Evolutionary conservation across 2,888 invertebrate species (phyloP), one percentile per base, ranked within the genome.

Genomic region (Cataglyphis rosenhaueri): DNA sequence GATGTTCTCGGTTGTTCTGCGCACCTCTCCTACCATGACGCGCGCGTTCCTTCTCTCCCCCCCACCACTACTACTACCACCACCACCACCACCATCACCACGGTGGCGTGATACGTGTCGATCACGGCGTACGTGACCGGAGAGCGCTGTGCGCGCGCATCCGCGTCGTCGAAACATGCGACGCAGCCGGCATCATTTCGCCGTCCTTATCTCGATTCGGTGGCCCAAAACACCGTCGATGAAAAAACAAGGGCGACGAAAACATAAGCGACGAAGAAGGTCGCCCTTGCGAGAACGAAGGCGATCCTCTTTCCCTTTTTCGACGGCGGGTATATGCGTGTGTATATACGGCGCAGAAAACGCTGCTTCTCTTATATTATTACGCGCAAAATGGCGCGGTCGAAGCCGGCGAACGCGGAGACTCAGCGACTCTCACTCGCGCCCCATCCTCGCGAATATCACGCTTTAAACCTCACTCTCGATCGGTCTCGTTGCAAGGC

Each of bases 61-160:
- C 12, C 5, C 3, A 4, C 1, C 35, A 0, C 4, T 21, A 21
- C 21, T 21, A 21, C 21, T 21, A 21, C 5, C 3, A 4, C 3
- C 35, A 0, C 4, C 9, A 0, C 6, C 62, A 3, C 12, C 29
- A 18, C 8, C 18, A 25, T 3, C 73, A 0, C 21, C 25, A 35
- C 35, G 35, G 6, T 35, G 6, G 64, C 64, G 29, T 32, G 55
- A 21, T 73, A 62, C 48, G 74, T 32, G 15, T 35, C 64, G 64
- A 8, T 18, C 55, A 38, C 38, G 81, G 83, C 85, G 32, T 89
- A 89, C 86, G 88, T 89, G 90, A 88, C 87, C 70, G 74, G 57
- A 73, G 81, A 79, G 81, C 70, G 65, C 48, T 12, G 32, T 86
- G 90, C 89, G 90, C 90, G 85, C 90, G 88, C 90, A 87, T 79